Conservation (phyloP, 2,888 invertebrate species). For the Caenorhabditis sulstoni region DNA sequence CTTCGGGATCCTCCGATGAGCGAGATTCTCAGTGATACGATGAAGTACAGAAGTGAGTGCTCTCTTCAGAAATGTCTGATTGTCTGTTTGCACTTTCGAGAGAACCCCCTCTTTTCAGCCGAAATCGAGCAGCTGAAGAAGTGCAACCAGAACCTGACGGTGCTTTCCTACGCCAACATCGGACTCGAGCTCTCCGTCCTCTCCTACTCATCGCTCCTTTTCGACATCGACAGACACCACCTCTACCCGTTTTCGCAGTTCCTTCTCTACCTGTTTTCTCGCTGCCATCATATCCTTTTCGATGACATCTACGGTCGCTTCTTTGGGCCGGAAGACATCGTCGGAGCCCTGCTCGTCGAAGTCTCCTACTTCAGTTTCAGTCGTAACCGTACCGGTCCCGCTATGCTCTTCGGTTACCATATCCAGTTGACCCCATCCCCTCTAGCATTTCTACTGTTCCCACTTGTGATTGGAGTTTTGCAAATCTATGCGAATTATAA, state of each 20-base stretch:
- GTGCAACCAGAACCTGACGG: constrained; percentile 23
- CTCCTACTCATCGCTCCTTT: constrained; percentile 14
- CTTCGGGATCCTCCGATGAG: constrained; percentile 23
- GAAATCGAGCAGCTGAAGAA: constrained; percentile 14
- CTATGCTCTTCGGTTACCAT: too few relatives aligned
- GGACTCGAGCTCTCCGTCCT: constrained; percentile 3
- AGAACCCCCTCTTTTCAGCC: constrained; percentile 10
- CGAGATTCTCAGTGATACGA: constrained; percentile 14
- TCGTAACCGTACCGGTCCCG: not conserved
- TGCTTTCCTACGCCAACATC: constrained; percentile 7
- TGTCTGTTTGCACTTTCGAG: not conserved
- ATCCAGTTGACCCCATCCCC: not conserved
- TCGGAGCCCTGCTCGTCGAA: constrained; percentile 12
- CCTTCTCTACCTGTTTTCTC: not conserved
- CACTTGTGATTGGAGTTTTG: not conserved
- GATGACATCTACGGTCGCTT: constrained; percentile 3
- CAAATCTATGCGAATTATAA: constrained; percentile 6
- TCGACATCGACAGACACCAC: not conserved
- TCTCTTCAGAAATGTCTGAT: not conserved
- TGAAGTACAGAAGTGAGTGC: constrained; percentile 9
- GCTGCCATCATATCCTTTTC: not conserved
- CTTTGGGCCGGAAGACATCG: constrained; percentile 21
- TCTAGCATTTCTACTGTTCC: constrained; percentile 1
- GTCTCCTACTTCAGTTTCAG: not conserved
- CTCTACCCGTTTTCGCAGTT: constrained; percentile 18